Conservation (phyloP, 2,113 vertebrate species). For the Muntiacus muntjak region DNA sequence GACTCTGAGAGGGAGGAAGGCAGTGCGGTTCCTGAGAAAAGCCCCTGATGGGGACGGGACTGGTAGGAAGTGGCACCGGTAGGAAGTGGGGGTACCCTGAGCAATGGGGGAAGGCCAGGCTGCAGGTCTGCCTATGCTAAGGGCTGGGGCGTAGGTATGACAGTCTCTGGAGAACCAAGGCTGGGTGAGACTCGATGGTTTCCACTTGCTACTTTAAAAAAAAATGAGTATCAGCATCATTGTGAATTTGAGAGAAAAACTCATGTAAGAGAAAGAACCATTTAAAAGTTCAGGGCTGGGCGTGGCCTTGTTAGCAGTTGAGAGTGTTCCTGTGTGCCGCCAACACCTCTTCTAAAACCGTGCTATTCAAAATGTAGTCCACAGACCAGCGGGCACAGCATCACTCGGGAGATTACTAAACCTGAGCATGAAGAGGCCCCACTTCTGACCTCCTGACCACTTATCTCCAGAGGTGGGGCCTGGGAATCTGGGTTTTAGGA, state of each 20-base stretch:
- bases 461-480: neutral
- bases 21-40: neutral
- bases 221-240: neutral
- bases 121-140: neutral
- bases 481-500: neutral
- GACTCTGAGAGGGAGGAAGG: neutral
- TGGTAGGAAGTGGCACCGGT: neutral
- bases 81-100: neutral
- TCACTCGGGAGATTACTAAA: neutral
- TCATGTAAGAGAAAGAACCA: neutral
- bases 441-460: neutral
- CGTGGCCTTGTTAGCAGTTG: no score
- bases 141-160: neutral
- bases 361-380: neutral
- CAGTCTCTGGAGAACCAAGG: neutral
- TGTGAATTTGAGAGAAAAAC: neutral
- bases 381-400: neutral
- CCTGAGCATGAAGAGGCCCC: neutral
- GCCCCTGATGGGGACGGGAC: fast-evolving
- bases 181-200: neutral
- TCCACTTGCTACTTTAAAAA: neutral
- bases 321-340: neutral
- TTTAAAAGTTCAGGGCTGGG: neutral
- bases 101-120: fast-evolving
- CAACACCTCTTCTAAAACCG: neutral